A percentile compares a stretch with the other conserved stretches of the same genome.
phyloP scores from a whole-genome alignment of 2,888 invertebrate species.

The Cheilosia variabilis region DNA sequence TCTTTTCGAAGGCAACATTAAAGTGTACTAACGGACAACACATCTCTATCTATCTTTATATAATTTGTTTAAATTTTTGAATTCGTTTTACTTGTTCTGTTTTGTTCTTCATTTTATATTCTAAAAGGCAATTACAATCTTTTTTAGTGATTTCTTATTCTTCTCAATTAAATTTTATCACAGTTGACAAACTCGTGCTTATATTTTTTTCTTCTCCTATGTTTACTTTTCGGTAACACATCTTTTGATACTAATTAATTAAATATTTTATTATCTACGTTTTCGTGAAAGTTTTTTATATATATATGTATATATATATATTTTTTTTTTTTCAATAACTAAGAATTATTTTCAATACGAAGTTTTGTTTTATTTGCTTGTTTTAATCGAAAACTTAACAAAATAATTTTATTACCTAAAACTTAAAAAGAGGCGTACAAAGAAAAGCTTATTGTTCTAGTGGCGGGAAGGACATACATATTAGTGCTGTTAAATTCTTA shows the following conservation, averaged over 20 bases:
- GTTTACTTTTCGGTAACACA: conserved; percentile 8
- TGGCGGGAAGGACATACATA: conserved; percentile 63
- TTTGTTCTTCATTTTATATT: conserved; percentile 37
- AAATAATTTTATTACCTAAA: background rate
- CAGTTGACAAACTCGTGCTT: conserved; percentile 71
- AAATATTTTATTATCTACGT: conserved; percentile 26
- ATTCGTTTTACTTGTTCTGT: conserved; percentile 30
- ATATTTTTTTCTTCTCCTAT: conserved; percentile 7
- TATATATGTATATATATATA: conserved; percentile 4
- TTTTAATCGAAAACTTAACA: conserved; percentile 30
- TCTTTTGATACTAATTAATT: conserved; percentile 24
- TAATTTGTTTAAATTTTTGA: conserved; percentile 15
- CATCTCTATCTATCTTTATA: conserved; percentile 20
- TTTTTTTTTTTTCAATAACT: conserved; percentile 5
- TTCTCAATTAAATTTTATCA: conserved; percentile 65
- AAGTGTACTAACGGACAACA: conserved; percentile 66
- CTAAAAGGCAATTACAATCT: conserved; percentile 72
- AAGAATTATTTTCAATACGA: conserved; percentile 13
- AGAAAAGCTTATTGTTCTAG: conserved; percentile 24
- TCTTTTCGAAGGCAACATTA: conserved; percentile 67
- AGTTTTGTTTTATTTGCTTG: background rate
- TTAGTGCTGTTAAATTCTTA: conserved; percentile 45
- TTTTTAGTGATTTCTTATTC: conserved; percentile 57
- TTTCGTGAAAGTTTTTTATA: conserved; percentile 7
- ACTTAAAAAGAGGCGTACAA: conserved; percentile 3